A percentile compares a stretch with the other conserved stretches of the same genome.
These are phyloP conservation scores for Sylvia borin DNA, from an alignment of 2,797 vertebrate species.

Conservation along the genomic window DNA sequence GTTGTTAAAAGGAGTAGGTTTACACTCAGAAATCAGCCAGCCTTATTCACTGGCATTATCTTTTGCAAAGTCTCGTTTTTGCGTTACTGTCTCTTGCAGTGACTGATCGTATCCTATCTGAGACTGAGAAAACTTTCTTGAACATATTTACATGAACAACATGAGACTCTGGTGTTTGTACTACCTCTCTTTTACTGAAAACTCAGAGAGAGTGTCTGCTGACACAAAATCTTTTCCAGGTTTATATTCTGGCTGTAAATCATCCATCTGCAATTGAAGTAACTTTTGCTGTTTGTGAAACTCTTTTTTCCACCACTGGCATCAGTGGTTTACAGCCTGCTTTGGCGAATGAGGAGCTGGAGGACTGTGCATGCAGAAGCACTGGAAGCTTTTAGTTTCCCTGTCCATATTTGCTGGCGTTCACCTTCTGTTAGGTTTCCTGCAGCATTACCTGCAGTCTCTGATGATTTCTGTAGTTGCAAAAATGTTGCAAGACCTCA, in stretches of 20 bases:
- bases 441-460: neutral
- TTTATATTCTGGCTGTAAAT: constrained; percentile 6
- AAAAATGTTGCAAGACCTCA: neutral
- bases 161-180: neutral
- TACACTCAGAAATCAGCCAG: neutral
- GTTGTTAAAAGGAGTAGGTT: neutral
- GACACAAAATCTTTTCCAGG: neutral
- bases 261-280: neutral
- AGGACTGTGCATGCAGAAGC: neutral
- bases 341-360: neutral
- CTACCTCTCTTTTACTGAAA: neutral
- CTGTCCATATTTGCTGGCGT: neutral
- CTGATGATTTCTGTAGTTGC: accelerated
- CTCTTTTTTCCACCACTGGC: neutral
- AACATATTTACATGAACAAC: neutral
- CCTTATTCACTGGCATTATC: neutral
- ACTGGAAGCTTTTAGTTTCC: neutral
- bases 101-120: neutral
- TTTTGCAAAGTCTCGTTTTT: neutral
- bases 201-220: neutral
- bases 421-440: neutral
- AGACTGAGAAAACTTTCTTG: neutral
- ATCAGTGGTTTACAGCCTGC: neutral
- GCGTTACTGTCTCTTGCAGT: neutral
- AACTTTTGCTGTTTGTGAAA: neutral